Conservation (phyloP, 2,113 vertebrate species). For the Lichenostomus cassidix region DNA sequence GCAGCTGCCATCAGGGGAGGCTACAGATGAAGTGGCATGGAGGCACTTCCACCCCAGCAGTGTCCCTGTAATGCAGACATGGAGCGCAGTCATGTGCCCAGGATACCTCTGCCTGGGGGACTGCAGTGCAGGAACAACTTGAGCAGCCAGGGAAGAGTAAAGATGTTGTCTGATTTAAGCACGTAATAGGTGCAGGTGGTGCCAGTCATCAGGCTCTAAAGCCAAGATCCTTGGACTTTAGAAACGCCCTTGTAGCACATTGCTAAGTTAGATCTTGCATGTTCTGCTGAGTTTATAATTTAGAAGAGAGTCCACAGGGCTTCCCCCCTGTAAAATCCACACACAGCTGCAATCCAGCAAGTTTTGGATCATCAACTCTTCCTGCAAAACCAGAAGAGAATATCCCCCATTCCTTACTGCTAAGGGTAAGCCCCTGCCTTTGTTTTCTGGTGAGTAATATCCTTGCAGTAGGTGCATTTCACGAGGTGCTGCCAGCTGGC, state of each 20-base stretch:
- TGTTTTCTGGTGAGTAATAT: background rate
- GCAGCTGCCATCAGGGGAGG: background rate
- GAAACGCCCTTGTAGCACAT: background rate
- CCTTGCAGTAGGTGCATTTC: background rate
- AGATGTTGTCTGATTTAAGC: background rate
- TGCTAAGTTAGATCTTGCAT: background rate
- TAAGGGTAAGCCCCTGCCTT: background rate
- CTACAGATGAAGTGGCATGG: background rate
- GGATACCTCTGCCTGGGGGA: background rate
- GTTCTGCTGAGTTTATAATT: background rate
- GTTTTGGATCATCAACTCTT: background rate
- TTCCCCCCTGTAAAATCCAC: background rate
- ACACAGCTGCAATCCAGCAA: background rate
- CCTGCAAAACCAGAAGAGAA: background rate
- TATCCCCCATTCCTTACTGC: background rate
- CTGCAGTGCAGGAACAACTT: accelerated
- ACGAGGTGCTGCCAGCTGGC: background rate
- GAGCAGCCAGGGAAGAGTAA: background rate
- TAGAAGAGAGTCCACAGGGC: background rate
- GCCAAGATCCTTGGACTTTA: accelerated
- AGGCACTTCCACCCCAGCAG: background rate
- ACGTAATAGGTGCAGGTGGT: background rate
- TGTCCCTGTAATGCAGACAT: background rate
- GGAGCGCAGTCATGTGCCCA: accelerated
- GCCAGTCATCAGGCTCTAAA: background rate